Evolutionary conservation across 2,113 vertebrate species (phyloP), one percentile per base, ranked within the genome.

Genomic region (Xiphophorus maculatus): DNA sequence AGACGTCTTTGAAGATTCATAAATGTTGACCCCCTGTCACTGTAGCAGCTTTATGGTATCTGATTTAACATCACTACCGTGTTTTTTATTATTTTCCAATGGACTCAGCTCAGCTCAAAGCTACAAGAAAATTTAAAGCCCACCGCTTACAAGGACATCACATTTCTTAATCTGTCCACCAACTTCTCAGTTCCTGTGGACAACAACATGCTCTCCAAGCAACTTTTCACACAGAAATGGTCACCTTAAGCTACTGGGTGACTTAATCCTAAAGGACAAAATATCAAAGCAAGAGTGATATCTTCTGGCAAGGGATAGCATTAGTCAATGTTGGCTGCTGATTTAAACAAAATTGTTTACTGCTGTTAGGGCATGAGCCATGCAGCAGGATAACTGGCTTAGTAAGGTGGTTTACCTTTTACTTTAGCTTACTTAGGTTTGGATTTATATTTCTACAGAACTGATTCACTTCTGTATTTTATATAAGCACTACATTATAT

Each of bases 81-180:
- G 11, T 37, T 35, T 32, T 33, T 76, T 62, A 28, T 12, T 63
- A 27, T 58, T 37, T 22, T 35, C 51, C 30, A 32, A 13, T 28
- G 63, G n/a, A 42, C 32, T 30, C 60, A 54, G 72, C 40, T 76
- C 42, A 2, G 17, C 44, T 48, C 30, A 80, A 82, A 42, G 82
- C 58, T 63, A 73, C 74, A 33, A 33, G 35, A 66, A 73, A 81
- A 82, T 82, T 80, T 76, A 76, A 77, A 84, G 65, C 66, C 30
- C 32, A 17, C 13, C 69, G 71, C 58, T 65, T 65, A 90, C 73
- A 83, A 81, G 78, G 78, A 75, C 82, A 83, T 69, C 71, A 86
- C 74, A 71, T 80, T 69, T 77, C 76, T 61, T 83, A 80, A 83
- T 83, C 80, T 83, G 44, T 77, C 78, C 67, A 65, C 77, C 75